Evolutionary conservation across 2,888 invertebrate species (phyloP).

Genomic region (Achlya flavicornis): DNA sequence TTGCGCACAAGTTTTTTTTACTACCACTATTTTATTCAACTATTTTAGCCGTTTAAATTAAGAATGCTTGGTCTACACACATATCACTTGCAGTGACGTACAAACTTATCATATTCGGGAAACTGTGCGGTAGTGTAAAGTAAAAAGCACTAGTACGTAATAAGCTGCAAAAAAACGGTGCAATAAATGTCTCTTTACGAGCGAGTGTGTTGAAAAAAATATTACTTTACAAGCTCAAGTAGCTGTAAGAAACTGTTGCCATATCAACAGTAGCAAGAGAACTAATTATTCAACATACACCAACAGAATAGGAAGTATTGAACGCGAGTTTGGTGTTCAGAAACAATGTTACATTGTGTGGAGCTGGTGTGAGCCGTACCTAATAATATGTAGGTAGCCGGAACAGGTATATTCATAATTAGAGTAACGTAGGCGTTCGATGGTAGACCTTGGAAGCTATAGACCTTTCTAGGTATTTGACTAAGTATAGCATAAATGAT

Average conservation of each 20-base stretch:
- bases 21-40: too few relatives aligned
- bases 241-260: background rate
- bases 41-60: too few relatives aligned
- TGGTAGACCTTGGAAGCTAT: background rate
- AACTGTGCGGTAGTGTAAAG: too few relatives aligned
- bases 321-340: conserved; percentile 61
- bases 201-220: too few relatives aligned
- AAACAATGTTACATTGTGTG: conserved; percentile 74
- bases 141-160: too few relatives aligned
- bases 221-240: too few relatives aligned
- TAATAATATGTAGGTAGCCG: conserved; percentile 26
- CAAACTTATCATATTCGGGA: too few relatives aligned
- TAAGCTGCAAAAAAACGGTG: too few relatives aligned
- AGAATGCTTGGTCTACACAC: too few relatives aligned
- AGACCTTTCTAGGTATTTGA: background rate
- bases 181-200: too few relatives aligned
- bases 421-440: conserved; percentile 61
- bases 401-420: conserved; percentile 68
- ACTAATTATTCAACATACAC: conserved; percentile 59
- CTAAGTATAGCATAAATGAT: background rate
- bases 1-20: too few relatives aligned
- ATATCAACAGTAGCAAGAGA: conserved; percentile 11
- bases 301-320: conserved; percentile 48
- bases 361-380: conserved; percentile 51
- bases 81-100: too few relatives aligned